Conservation (phyloP, 2,113 vertebrate genomes). For the Cricetomys ansorgei region DNA sequence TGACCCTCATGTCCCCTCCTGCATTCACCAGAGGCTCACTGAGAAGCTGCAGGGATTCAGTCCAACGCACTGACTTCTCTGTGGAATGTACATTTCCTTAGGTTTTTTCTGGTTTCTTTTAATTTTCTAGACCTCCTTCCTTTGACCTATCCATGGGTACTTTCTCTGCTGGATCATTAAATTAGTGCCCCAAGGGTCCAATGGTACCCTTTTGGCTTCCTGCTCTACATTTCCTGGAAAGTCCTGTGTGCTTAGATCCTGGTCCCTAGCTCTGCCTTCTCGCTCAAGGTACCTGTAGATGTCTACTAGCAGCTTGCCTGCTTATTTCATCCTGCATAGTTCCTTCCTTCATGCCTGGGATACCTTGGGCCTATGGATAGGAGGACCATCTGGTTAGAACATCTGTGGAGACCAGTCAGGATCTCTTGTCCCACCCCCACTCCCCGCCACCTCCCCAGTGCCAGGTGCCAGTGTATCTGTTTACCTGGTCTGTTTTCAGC, state of each 20-base stretch:
- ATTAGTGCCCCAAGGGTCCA: not conserved
- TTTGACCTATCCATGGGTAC: not conserved
- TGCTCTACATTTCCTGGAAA: not conserved
- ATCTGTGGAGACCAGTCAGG: not conserved
- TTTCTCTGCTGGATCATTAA: not conserved
- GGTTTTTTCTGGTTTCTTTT: not conserved
- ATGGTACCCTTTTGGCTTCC: not conserved
- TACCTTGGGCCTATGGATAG: not conserved
- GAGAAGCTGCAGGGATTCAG: not conserved
- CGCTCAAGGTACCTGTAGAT: not conserved
- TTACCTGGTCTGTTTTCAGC: too few relatives aligned
- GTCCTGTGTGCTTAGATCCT: not conserved
- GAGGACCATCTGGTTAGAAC: not conserved
- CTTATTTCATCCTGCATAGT: not conserved
- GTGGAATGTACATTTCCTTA: not conserved
- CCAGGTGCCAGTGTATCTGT: not conserved
- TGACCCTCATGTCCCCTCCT: too few relatives aligned
- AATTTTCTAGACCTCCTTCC: not conserved
- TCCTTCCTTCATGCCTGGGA: not conserved
- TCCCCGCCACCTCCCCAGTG: not conserved
- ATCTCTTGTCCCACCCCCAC: not conserved
- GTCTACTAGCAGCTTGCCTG: not conserved
- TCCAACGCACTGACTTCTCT: not conserved
- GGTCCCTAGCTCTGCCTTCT: accelerated
- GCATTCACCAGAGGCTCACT: too few relatives aligned